A percentile compares a stretch with the other conserved stretches of the same genome.
Conservation (phyloP, 2,888 invertebrate genomes). For the Tipula lateralis region DNA sequence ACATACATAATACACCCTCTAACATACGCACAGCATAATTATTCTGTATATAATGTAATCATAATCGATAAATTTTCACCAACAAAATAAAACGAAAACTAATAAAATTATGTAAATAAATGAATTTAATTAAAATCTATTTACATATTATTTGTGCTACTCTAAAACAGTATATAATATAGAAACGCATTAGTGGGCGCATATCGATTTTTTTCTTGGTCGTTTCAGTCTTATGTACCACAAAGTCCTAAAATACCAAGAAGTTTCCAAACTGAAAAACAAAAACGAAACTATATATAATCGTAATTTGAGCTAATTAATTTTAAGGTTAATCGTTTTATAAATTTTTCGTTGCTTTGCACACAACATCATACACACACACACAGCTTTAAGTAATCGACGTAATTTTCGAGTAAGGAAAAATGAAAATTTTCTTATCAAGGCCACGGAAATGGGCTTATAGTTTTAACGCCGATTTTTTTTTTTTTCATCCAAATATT, state of each 20-base stretch:
- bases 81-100: background rate
- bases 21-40: background rate
- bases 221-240: background rate
- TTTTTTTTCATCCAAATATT: background rate
- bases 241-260: background rate
- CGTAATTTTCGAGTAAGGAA: background rate
- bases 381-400: background rate
- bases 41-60: background rate
- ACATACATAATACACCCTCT: background rate
- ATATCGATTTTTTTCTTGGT: background rate
- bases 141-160: background rate
- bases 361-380: too few relatives aligned
- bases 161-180: background rate
- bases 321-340: background rate
- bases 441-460: background rate
- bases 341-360: background rate
- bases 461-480: background rate
- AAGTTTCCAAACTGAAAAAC: background rate
- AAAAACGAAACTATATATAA: background rate
- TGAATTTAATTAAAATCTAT: background rate
- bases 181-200: background rate
- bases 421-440: background rate
- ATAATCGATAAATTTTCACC: background rate
- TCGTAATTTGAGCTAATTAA: background rate
- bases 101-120: conserved; percentile 1